Evolutionary conservation across 2,888 invertebrate species (phyloP).

Genomic region (Asteroscopus sphinx): DNA sequence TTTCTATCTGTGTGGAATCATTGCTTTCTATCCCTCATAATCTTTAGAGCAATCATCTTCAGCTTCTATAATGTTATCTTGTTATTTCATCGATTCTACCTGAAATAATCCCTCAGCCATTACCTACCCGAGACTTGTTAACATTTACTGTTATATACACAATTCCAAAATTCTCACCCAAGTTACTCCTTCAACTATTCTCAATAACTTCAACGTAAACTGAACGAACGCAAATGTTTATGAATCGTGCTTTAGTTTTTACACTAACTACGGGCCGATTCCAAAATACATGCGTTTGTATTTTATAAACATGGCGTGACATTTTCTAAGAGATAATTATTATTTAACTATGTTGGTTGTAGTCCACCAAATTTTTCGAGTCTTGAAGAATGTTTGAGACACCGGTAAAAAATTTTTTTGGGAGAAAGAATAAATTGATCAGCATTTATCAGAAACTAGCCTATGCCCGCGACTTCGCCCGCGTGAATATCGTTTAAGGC

Average conservation of each 20-base stretch:
- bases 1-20: too few relatives aligned
- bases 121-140: slow-evolving; percentile 4
- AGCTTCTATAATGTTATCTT: too few relatives aligned
- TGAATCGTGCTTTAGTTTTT: slow-evolving; percentile 63
- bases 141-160: slow-evolving; percentile 2
- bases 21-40: too few relatives aligned
- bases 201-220: slow-evolving; percentile 41
- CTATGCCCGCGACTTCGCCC: too few relatives aligned
- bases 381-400: neutral
- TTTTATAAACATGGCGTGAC: slow-evolving; percentile 67
- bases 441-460: too few relatives aligned
- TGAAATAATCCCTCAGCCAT: slow-evolving; percentile 30
- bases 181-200: slow-evolving; percentile 36
- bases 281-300: slow-evolving; percentile 67
- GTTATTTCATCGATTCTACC: slow-evolving; percentile 19
- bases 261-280: slow-evolving; percentile 65
- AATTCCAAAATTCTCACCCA: slow-evolving; percentile 26
- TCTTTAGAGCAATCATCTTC: too few relatives aligned
- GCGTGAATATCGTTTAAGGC: too few relatives aligned
- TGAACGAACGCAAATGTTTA: slow-evolving; percentile 51
- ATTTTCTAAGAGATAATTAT: slow-evolving; percentile 53
- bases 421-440: too few relatives aligned
- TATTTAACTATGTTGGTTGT: slow-evolving; percentile 30
- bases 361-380: slow-evolving; percentile 17
- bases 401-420: too few relatives aligned